A percentile compares a stretch with the other conserved stretches of the same genome.
Conservation (phyloP, 2,888 invertebrate genomes). For the Sycophila texana region DNA sequence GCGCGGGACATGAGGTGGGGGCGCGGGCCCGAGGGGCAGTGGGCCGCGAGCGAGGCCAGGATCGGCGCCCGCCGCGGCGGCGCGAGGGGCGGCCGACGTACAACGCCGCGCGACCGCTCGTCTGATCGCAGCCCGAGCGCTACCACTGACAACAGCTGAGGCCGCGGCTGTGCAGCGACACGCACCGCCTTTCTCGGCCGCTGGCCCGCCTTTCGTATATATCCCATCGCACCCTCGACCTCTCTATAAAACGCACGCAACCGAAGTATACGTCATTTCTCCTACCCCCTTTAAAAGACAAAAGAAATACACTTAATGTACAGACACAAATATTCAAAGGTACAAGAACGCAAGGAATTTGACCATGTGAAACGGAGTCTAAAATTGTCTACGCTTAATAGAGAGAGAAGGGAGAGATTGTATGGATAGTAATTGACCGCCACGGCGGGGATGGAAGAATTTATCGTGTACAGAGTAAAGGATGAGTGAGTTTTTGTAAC, state of each 20-base stretch:
- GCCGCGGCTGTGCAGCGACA: background rate
- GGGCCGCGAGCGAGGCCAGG: background rate
- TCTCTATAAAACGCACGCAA: too few relatives aligned
- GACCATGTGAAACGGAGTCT: constrained; percentile 36
- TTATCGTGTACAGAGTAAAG: background rate
- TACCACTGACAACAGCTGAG: too few relatives aligned
- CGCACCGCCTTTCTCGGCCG: background rate
- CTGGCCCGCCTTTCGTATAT: too few relatives aligned
- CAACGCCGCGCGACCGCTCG: background rate
- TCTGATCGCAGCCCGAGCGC: too few relatives aligned
- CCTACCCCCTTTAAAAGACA: too few relatives aligned
- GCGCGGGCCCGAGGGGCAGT: background rate
- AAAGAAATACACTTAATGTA: too few relatives aligned
- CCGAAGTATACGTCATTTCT: background rate
- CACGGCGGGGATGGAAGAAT: background rate
- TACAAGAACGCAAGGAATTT: constrained; percentile 30
- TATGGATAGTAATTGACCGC: background rate
- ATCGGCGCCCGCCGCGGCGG: constrained; percentile 8
- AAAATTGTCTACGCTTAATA: constrained; percentile 28
- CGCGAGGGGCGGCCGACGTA: background rate
- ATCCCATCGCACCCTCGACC: background rate
- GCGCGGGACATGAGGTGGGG: too few relatives aligned
- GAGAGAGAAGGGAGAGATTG: background rate
- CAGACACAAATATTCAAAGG: too few relatives aligned
- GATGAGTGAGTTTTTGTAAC: background rate